Evolutionary conservation across 2,888 invertebrate genomes (phyloP), one percentile per base, ranked within the genome.

Genomic region (Scrobipalpa costella): DNA sequence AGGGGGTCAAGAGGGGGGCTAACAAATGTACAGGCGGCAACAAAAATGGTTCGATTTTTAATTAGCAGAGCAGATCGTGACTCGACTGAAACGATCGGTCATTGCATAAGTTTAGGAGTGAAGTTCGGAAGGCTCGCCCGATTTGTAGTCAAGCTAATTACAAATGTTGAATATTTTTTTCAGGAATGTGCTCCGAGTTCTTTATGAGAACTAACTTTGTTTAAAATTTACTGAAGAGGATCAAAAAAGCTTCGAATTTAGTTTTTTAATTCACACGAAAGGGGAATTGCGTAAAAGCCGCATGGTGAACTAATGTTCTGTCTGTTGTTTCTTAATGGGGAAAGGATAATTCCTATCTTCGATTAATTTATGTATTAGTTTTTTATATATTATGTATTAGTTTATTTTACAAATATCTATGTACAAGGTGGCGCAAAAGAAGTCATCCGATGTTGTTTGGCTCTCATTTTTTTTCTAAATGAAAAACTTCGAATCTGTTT

Each of bases 11-110:
- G 11, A 13, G 40, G 69, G 73, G 69, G 66, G 69, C 68, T 76
- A 75, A 78, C 78, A 79, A 79, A 78, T 78, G 85, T 88, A 86
- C 84, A 84, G 75, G 81, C 75, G 78, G 81, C 79, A 80, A 85
- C 86, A 86, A 87, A 89, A 90, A 87, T 88, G 83, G 81, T 85
- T 88, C 88, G 90, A 90, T 90, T 90, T 90, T 90, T 89, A 90
- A 90, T 90, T 90, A 90, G 88, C 81, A 81, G 71, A 71, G 75
- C 71, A 68, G 84, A 80, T 80, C 88, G 88, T 89, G 90, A 88
- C 81, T 79, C 71, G 89, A 86, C 85, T 88, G 75, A 73, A 76
- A 73, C 74, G 76, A 78, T 84, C 80, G 79, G 82, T 84, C 85
- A 83, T 84, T 82, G 83, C 80, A 75, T 74, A 73, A 73, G 71